phyloP scores from a whole-genome alignment of 30 jellyfish, hydroid and myxozoan genomes.

The Catostylus mosaicus region DNA sequence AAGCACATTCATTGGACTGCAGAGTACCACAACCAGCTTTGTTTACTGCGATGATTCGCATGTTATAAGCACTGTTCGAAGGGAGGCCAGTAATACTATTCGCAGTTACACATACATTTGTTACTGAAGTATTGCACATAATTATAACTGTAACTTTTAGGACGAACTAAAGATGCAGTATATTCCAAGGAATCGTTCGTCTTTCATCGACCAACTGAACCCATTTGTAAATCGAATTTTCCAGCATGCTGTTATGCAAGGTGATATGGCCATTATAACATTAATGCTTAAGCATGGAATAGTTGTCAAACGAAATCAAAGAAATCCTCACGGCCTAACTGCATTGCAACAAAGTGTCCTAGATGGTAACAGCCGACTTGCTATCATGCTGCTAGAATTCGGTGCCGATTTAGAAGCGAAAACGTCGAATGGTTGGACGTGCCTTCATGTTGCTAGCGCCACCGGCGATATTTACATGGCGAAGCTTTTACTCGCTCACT shows the following conservation, averaged over 20 bases:
- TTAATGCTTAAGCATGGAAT: constrained; percentile 87
- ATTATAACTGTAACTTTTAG: neutral
- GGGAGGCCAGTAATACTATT: no score
- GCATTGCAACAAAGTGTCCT: constrained; percentile 90
- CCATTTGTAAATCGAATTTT: constrained; percentile 88
- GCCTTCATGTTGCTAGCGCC: constrained; percentile 93
- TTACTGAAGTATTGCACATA: neutral
- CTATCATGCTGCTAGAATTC: constrained; percentile 65
- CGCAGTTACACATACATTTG: no score
- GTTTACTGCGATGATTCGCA: no score
- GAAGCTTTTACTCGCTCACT: constrained; percentile 55
- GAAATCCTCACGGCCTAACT: constrained; percentile 87
- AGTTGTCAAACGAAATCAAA: constrained; percentile 69
- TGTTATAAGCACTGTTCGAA: no score
- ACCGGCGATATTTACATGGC: constrained; percentile 80
- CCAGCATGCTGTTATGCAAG: constrained; percentile 91
- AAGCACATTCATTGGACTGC: neutral
- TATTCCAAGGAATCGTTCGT: constrained; percentile 53
- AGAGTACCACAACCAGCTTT: no score
- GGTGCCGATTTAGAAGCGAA: constrained; percentile 93
- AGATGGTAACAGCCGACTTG: constrained; percentile 85
- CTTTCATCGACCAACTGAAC: constrained; percentile 81
- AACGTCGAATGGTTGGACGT: constrained; percentile 97
- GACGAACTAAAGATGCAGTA: constrained; percentile 10
- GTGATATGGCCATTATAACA: constrained; percentile 82